Percentiles rank a stretch among this genome's conserved stretches.
Evolutionary conservation across 1,140 invertebrate genomes (phyloP).

Genomic region (Rhynchophorus ferrugineus): DNA sequence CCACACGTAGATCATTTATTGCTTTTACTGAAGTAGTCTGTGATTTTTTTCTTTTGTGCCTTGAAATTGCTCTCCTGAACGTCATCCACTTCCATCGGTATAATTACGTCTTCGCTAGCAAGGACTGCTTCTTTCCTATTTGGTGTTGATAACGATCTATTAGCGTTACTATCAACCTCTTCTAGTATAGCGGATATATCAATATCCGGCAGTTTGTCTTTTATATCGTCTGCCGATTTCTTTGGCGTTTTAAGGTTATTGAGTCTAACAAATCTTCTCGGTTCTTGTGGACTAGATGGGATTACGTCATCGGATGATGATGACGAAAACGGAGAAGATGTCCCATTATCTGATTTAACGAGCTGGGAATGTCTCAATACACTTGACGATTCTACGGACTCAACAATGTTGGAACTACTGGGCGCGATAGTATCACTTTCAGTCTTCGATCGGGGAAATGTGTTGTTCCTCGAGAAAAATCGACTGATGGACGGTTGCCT

Average conservation of each 20-base stretch:
- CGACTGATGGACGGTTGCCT: slow-evolving; percentile 29
- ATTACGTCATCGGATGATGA: slow-evolving; percentile 15
- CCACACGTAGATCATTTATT: slow-evolving; percentile 5
- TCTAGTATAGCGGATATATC: slow-evolving; percentile 29
- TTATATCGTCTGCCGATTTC: slow-evolving; percentile 14
- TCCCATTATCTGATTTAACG: slow-evolving; percentile 13
- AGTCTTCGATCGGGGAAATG: background rate
- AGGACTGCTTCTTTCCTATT: slow-evolving; percentile 18
- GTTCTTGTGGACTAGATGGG: slow-evolving; percentile 11
- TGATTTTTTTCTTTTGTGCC: slow-evolving; percentile 7
- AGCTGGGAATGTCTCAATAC: background rate
- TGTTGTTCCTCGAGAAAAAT: slow-evolving; percentile 21
- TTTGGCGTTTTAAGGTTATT: slow-evolving; percentile 9
- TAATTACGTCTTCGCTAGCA: background rate
- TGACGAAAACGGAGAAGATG: background rate
- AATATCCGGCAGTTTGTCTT: slow-evolving; percentile 20
- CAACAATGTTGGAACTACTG: background rate
- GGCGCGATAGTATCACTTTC: background rate
- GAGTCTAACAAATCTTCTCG: background rate
- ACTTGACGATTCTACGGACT: background rate
- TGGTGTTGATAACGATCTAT: too few species aligned
- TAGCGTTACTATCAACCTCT: slow-evolving; percentile 28
- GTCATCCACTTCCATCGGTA: background rate
- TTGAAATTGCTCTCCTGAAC: background rate
- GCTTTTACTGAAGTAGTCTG: slow-evolving; percentile 7